Conservation (phyloP, 2,113 vertebrate species). For the Circaetus gallicus region DNA sequence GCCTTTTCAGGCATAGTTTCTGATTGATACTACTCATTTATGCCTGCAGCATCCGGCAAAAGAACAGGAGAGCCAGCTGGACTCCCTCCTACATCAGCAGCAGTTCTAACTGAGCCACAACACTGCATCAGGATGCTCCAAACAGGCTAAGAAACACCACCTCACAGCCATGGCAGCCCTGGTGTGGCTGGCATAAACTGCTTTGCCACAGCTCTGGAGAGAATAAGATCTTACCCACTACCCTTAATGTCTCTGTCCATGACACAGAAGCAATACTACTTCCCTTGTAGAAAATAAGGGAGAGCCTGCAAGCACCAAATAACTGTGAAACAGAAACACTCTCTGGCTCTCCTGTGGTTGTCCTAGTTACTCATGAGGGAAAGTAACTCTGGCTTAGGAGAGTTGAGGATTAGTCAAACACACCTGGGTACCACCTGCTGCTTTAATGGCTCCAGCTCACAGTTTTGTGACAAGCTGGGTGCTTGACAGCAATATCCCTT, state of each 20-base stretch:
- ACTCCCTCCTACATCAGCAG: background rate
- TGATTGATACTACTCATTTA: background rate
- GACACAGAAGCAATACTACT: background rate
- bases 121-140: background rate
- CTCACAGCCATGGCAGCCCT: background rate
- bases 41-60: background rate
- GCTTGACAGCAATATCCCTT: background rate
- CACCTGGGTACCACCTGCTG: slow-evolving; percentile 25
- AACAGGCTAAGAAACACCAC: background rate
- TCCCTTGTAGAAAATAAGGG: background rate
- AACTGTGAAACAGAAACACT: background rate
- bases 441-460: slow-evolving; percentile 14
- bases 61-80: background rate
- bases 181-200: background rate
- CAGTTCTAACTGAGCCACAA: background rate
- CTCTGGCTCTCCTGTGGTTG: background rate
- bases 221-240: background rate
- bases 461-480: background rate
- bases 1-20: background rate
- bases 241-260: background rate
- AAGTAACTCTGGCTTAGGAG: background rate
- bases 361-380: background rate
- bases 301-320: background rate
- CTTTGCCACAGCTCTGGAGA: background rate
- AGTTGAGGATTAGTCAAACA: background rate